These are phyloP conservation scores for Yoshiicerus persimilis DNA, from an alignment of 1,140 invertebrate genomes.

Conservation along the genomic window DNA sequence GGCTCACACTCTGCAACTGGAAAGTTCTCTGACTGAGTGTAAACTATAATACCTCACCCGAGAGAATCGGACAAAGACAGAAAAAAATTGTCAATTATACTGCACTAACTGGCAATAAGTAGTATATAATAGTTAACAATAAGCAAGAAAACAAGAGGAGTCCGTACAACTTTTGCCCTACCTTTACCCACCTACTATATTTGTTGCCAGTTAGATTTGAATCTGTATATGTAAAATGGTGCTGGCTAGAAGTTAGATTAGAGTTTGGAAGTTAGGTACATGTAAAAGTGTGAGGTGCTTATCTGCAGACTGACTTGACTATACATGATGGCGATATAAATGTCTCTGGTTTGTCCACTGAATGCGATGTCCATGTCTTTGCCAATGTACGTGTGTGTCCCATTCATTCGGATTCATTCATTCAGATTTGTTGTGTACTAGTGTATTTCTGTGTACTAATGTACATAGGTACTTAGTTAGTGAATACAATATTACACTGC, in stretches of 20 bases:
- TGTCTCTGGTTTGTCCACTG: neutral
- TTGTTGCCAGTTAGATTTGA: neutral
- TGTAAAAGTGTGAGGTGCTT: neutral
- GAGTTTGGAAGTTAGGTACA: too few species aligned
- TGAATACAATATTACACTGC: neutral
- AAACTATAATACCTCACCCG: neutral
- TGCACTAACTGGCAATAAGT: neutral
- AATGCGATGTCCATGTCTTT: neutral
- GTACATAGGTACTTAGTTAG: neutral
- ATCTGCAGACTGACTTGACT: neutral
- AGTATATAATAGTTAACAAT: neutral
- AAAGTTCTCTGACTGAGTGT: neutral
- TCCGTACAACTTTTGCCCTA: neutral
- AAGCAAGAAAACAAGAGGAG: neutral
- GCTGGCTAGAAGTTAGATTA: too few species aligned
- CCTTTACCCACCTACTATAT: neutral
- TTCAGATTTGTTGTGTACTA: neutral
- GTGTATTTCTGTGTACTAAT: neutral
- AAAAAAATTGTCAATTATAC: neutral
- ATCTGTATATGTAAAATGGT: neutral
- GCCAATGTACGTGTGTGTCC: neutral
- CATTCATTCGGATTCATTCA: neutral
- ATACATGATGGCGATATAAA: neutral
- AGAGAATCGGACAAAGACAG: neutral
- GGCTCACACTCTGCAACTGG: neutral